phyloP scores from a whole-genome alignment of 2,888 invertebrate genomes.

The Cheiracanthium punctorium region DNA sequence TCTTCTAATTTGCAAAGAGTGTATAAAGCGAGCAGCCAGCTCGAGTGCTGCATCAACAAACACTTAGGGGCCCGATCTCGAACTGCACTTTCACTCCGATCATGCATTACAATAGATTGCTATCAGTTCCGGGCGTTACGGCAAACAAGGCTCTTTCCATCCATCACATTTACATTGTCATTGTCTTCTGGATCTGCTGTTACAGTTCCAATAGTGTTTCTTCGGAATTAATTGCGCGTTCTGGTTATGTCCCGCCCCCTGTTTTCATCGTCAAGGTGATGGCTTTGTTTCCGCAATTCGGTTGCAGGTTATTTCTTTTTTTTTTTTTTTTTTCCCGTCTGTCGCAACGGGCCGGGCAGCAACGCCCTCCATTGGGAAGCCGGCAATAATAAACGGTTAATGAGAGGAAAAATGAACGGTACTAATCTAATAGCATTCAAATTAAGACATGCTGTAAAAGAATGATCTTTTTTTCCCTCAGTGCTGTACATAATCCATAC shows the following conservation, averaged over 20 bases:
- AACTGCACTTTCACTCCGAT: neutral
- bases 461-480: no score
- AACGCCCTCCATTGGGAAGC: neutral
- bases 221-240: constrained; percentile 3
- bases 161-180: neutral
- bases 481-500: no score
- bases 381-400: neutral
- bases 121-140: neutral
- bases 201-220: neutral
- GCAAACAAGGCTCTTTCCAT: neutral
- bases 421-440: no score
- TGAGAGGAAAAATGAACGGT: neutral
- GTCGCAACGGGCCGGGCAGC: neutral
- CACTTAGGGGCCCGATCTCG: constrained; percentile 14
- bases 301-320: neutral
- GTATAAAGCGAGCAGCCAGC: neutral
- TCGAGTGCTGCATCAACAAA: constrained; percentile 32
- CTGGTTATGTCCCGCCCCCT: neutral
- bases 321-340: neutral
- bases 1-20: constrained; percentile 45
- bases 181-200: neutral
- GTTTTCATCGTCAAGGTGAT: constrained; percentile 11
- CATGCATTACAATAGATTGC: neutral
- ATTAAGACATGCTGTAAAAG: no score
- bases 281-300: constrained; percentile 4